Conservation (phyloP, 2,113 vertebrate species). For the Fulica atra region DNA sequence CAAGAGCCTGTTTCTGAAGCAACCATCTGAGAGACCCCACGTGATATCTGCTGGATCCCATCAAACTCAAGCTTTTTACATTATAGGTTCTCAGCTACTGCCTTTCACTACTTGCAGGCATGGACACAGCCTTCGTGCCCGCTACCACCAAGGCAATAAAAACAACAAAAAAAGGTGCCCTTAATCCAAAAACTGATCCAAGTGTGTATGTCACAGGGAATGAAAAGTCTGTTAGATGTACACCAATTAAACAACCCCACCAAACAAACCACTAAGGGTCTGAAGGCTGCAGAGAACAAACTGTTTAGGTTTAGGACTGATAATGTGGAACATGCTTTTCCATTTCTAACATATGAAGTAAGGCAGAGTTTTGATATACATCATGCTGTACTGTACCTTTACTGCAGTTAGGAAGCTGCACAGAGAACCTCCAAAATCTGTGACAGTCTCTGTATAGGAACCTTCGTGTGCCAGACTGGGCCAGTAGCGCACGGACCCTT, state of each 20-base stretch:
- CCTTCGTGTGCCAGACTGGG: conserved; percentile 87
- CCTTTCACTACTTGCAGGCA: background rate
- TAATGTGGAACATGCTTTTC: background rate
- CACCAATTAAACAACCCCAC: background rate
- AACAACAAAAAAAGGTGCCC: background rate
- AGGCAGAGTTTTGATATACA: background rate
- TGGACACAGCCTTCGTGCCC: background rate
- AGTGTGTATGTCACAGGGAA: background rate
- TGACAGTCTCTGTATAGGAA: conserved; percentile 77
- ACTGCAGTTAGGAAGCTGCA: conserved; percentile 88
- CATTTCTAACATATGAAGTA: background rate
- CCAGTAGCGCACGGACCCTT: conserved; percentile 90
- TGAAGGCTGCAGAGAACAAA: background rate
- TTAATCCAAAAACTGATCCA: background rate
- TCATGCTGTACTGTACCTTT: conserved; percentile 72
- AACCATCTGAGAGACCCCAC: background rate
- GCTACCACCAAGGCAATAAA: no score
- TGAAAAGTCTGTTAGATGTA: background rate
- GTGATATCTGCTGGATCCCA: background rate
- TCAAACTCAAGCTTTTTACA: background rate
- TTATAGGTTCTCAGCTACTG: background rate
- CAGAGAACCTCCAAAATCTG: conserved; percentile 81
- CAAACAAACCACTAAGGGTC: background rate
- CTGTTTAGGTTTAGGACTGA: background rate
- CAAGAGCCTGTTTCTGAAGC: background rate